Percentiles rank a stretch among this genome's conserved stretches.
Conservation (phyloP, 1,140 invertebrate genomes). For the Drosophila mojavensis region DNA sequence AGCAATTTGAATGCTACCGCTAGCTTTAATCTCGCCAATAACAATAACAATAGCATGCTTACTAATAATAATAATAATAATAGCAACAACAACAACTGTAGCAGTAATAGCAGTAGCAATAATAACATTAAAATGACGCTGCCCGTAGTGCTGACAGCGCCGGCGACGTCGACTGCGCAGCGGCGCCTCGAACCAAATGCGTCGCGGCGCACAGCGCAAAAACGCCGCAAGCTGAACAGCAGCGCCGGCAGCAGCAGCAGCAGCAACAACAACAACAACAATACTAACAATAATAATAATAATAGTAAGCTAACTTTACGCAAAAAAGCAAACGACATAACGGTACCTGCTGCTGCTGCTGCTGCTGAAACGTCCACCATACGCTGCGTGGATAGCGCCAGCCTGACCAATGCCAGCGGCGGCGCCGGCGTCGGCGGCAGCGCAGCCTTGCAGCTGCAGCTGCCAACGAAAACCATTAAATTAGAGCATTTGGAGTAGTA, state of each 20-base stretch:
- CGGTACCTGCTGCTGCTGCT: slow-evolving; percentile 4
- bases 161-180: slow-evolving; percentile 9
- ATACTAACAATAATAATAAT: neutral
- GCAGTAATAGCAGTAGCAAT: slow-evolving; percentile 47
- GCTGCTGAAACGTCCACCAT: slow-evolving; percentile 25
- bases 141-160: slow-evolving; percentile 60
- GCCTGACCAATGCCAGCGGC: slow-evolving; percentile 40
- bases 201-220: slow-evolving; percentile 27
- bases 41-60: slow-evolving; percentile 47
- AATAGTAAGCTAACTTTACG: slow-evolving; percentile 8
- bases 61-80: slow-evolving; percentile 44
- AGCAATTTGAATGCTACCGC: slow-evolving; percentile 15
- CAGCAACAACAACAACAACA: neutral
- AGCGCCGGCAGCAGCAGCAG: slow-evolving; percentile 1
- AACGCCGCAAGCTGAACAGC: slow-evolving; percentile 49
- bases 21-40: slow-evolving; percentile 30
- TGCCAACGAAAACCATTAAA: slow-evolving; percentile 66
- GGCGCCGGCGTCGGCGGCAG: neutral
- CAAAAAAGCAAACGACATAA: slow-evolving; percentile 8
- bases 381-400: slow-evolving; percentile 63
- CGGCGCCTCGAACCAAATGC: neutral
- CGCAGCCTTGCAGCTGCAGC: slow-evolving; percentile 48
- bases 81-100: slow-evolving; percentile 21
- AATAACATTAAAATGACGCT: slow-evolving; percentile 57
- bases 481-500: slow-evolving; percentile 58